Conservation (phyloP, 2,888 invertebrate genomes). For the Dione juno region DNA sequence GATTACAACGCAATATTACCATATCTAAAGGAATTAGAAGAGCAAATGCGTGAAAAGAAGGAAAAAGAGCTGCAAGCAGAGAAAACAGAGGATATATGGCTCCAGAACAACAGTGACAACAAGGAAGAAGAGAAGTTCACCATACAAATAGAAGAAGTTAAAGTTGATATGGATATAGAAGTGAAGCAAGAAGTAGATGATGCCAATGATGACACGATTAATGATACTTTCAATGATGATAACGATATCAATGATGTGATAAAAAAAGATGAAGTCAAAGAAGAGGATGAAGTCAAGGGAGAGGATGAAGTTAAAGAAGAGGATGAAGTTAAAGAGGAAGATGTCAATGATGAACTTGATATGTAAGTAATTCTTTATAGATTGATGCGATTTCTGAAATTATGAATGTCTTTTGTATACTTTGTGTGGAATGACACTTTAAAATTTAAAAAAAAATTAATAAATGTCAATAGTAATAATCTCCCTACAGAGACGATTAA, state of each 20-base stretch:
- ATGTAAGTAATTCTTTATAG: not conserved
- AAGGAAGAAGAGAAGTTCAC: constrained; percentile 8
- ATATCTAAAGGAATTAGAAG: constrained; percentile 73
- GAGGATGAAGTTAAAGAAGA: constrained; percentile 37
- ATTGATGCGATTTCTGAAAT: too few species aligned
- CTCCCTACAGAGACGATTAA: too few species aligned
- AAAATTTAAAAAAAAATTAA: too few species aligned
- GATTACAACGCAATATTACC: constrained; percentile 78
- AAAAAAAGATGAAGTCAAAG: constrained; percentile 32
- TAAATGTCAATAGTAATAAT: too few species aligned
- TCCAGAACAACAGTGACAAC: constrained; percentile 26
- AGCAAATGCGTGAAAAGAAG: constrained; percentile 59
- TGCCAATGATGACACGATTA: constrained; percentile 22
- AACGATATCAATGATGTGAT: constrained; percentile 21
- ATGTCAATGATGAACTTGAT: not conserved
- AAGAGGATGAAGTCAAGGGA: constrained; percentile 46
- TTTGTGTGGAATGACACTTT: too few species aligned
- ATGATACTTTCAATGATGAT: constrained; percentile 35
- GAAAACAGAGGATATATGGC: constrained; percentile 48
- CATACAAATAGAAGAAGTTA: constrained; percentile 33
- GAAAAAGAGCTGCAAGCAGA: constrained; percentile 46
- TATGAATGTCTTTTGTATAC: too few species aligned
- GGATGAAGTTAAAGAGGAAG: not conserved
- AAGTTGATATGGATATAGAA: constrained; percentile 35
- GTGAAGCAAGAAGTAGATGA: constrained; percentile 19